These are phyloP conservation scores for Pangasius sanitwongsei DNA, from an alignment of 2,797 vertebrate species.

Conservation along the genomic window DNA sequence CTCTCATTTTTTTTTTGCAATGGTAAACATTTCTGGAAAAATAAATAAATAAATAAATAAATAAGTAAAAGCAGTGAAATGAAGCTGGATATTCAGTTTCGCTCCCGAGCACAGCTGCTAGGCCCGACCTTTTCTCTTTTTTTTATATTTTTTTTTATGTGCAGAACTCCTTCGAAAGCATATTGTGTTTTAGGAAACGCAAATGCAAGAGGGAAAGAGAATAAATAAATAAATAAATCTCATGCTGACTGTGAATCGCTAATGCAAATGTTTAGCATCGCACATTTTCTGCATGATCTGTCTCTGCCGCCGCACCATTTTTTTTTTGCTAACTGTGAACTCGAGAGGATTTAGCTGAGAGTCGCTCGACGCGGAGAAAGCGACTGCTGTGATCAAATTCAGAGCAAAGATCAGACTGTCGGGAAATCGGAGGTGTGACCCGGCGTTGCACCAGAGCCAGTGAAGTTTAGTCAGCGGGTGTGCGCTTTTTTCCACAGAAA, in stretches of 20 bases:
- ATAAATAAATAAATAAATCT: constrained; percentile 34
- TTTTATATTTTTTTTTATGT: constrained; percentile 28
- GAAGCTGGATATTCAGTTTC: constrained; percentile 77
- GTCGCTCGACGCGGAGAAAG: not conserved
- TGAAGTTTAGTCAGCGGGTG: constrained; percentile 5
- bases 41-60: constrained; percentile 34
- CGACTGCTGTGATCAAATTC: not conserved
- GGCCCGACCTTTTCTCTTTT: constrained; percentile 60
- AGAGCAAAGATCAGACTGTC: not conserved
- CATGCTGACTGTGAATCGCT: constrained; percentile 52
- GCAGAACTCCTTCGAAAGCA: constrained; percentile 77
- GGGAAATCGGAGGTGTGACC: constrained; percentile 19
- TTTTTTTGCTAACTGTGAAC: constrained; percentile 17
- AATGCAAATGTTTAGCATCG: constrained; percentile 76
- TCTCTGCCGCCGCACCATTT: constrained; percentile 35
- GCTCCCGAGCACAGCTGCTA: constrained; percentile 72
- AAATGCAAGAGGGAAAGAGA: constrained; percentile 26
- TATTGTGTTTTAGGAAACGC: constrained; percentile 64
- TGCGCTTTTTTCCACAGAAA: constrained; percentile 26
- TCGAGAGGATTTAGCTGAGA: not conserved
- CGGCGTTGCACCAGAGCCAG: too few relatives aligned
- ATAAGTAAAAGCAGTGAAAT: constrained; percentile 64
- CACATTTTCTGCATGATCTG: constrained; percentile 83
- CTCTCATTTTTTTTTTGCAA: constrained; percentile 63
- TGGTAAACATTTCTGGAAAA: constrained; percentile 70